Base-by-base conservation (phyloP, 2,113 vertebrate species). In the Carassius gibelio region DNA sequence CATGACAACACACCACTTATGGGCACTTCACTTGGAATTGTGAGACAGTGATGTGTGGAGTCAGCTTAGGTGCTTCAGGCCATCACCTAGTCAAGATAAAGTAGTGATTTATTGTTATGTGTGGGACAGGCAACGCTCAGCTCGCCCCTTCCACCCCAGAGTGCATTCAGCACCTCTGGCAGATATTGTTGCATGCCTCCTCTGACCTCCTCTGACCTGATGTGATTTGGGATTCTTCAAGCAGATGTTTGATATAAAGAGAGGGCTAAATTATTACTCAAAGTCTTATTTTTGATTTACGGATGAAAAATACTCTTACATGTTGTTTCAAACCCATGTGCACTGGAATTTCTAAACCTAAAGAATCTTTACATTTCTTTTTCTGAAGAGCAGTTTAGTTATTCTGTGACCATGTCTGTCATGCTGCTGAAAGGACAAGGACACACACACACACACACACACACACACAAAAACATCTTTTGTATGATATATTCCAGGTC, bases 1-100 rank as follows among this genome's bases (percentile, higher is more conserved):
- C 50, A 50, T 84, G 87, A 88, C 77, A 78, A 88, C 80, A 69
- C 17, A 8, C 62, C 1, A 68, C 42, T 81, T 34, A 69, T 1
- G 1, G 4, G 1, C 23, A 55, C 62, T 69, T 81, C 15, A 69
- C 10, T 36, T 81, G 17, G 45, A 69, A 68, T 59, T 80, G 21
- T 64, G 59, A 81, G 78, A 66, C 1, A 1, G 23, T 17, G 57
- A 80, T 42, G 11, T 64, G 78, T 45, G 42, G 61, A 23, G 38
- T 81, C 13, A 50, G 57, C 21, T 14, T 9, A 45, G 42, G 42
- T 45, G 42, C 8, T 45, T 45, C 42, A 62, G 23, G 4, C 2
- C 23, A 36, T 36, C 14, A 34, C 23, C 78, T 30, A 45, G 59
- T 26, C 61, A 62, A 23, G n/a, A 79, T 80, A 64, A 38, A 45